Evolutionary conservation across 2,113 vertebrate species (phyloP).

Genomic region (Malaclemys terrapin): DNA sequence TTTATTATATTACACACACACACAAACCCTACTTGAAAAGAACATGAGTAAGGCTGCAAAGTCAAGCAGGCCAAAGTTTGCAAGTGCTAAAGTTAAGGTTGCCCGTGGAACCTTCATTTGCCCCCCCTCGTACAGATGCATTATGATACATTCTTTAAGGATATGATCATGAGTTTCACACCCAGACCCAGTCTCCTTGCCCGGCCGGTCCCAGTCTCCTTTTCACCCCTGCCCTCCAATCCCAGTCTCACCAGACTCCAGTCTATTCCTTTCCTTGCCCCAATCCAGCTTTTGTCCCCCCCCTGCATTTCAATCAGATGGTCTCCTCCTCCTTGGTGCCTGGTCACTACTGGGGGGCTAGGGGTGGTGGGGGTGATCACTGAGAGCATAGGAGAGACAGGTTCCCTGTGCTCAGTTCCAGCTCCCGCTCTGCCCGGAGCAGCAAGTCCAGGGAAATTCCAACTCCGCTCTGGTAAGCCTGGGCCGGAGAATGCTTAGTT

Average conservation of each 20-base stretch:
- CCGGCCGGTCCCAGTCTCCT: not conserved
- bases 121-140: too few species aligned
- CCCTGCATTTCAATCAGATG: not conserved
- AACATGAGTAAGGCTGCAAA: not conserved
- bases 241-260: not conserved
- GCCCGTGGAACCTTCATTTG: not conserved
- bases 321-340: not conserved
- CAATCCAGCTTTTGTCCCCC: not conserved
- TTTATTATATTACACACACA: not conserved
- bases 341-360: not conserved
- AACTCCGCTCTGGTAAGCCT: not conserved
- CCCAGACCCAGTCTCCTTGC: not conserved
- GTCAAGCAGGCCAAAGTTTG: not conserved
- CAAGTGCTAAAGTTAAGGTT: accelerated
- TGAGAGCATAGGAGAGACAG: not conserved
- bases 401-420: not conserved
- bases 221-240: not conserved
- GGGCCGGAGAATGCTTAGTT: not conserved
- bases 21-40: not conserved
- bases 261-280: not conserved
- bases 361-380: not conserved
- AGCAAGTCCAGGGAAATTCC: not conserved
- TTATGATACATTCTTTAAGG: not conserved
- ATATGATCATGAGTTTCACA: not conserved
- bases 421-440: not conserved